Evolutionary conservation across 2,113 vertebrate species (phyloP).

Genomic region (Chloebia gouldiae): DNA sequence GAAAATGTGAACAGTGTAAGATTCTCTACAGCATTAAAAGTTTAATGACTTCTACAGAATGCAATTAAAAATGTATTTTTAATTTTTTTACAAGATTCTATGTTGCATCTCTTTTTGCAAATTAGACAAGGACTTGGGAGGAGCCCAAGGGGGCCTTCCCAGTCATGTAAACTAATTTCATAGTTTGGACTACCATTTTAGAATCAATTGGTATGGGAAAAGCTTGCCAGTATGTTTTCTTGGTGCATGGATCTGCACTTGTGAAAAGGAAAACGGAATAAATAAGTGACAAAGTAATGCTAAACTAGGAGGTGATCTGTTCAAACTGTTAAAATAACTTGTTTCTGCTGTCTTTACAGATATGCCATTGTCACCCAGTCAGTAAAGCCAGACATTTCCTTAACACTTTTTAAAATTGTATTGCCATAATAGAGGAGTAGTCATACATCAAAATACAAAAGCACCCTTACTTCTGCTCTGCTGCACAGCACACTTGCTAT

Average conservation of each 20-base stretch:
- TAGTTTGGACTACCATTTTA: not conserved
- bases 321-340: not conserved
- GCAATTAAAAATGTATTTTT: not conserved
- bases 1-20: not conserved
- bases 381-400: not conserved
- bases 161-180: not conserved
- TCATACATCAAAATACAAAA: not conserved
- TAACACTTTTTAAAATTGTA: not conserved
- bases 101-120: not conserved
- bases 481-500: not conserved
- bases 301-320: not conserved
- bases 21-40: not conserved
- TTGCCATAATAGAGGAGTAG: not conserved
- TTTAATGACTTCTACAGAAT: not conserved
- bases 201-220: not conserved
- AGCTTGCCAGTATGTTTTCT: not conserved
- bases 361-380: not conserved
- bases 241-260: not conserved
- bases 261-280: not conserved
- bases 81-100: not conserved
- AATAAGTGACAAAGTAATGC: not conserved
- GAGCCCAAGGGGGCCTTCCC: not conserved
- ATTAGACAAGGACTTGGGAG: not conserved
- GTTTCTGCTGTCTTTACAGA: not conserved
- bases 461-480: conserved; percentile 5